Conservation (phyloP, 2,113 vertebrate genomes). For the Gymnogyps californianus region DNA sequence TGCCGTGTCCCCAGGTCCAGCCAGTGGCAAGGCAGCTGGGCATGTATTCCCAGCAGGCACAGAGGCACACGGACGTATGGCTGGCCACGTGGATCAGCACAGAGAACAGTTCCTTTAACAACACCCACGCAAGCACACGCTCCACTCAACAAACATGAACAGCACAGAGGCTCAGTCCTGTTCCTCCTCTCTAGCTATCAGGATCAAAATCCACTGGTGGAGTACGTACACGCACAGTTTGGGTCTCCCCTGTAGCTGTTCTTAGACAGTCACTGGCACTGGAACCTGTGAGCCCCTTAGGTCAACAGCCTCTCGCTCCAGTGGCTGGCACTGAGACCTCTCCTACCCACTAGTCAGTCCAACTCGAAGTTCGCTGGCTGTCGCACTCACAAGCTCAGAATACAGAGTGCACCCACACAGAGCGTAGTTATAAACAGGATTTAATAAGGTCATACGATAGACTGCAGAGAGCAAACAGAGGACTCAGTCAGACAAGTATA, state of each 20-base stretch:
- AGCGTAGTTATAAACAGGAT: background rate
- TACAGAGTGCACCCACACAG: background rate
- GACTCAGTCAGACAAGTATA: background rate
- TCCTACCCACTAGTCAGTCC: background rate
- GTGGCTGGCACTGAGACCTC: background rate
- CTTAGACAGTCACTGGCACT: background rate
- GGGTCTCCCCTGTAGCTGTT: background rate
- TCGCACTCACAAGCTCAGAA: background rate
- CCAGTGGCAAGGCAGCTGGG: background rate
- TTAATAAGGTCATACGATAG: background rate
- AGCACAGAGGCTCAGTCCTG: background rate
- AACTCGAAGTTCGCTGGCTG: background rate
- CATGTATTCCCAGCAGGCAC: background rate
- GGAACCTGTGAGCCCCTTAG: background rate
- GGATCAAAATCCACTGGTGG: background rate
- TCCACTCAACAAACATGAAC: background rate
- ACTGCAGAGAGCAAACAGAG: background rate
- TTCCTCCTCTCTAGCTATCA: background rate
- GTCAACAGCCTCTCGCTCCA: background rate
- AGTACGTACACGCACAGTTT: background rate
- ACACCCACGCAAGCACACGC: rapidly evolving
- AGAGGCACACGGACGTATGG: background rate
- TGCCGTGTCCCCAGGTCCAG: background rate
- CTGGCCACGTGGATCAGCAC: background rate
- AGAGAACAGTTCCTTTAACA: background rate